Base-by-base conservation (phyloP, 2,888 invertebrate genomes). In the Clitarchus hookeri region DNA sequence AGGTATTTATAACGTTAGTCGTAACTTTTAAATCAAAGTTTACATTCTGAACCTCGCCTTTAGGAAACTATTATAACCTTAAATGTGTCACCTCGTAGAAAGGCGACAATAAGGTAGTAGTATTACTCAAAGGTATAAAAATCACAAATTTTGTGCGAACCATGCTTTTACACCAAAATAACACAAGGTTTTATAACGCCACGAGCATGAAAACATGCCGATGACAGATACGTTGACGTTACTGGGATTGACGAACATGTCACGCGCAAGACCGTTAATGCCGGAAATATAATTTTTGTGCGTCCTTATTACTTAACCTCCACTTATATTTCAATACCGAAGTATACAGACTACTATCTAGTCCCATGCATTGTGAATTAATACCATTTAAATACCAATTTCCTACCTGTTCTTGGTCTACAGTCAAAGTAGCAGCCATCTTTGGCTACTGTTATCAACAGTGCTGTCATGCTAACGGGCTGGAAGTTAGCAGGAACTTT, bases 341-440 rank as follows among this genome's bases (percentile, higher is more conserved):
- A 65, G n/a, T 23, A 19, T 23, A 65, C 65, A 23, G 16, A 65
- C 3, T 16, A 65, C 16, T n/a, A 65, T 11, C 65, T 65, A 65
- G 8, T n/a, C 11, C 23, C 65, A 23, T 65, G n/a, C 19, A n/a
- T 19, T 65, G n/a, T 23, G 11, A 11, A 65, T n/a, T n/a, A 65
- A 65, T 36, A 83, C 25, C 27, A 54, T 90, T 91, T 90, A 94
- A 95, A 95, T 91, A 82, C 54, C 53, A 79, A 8, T 48, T 84
- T 48, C 85, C 84, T 85, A 96, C 96, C 94, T 94, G 94, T 92
- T 96, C 95, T 91, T 96, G 95, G 92, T 96, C 95, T 91, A 94
- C 94, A 92, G 95, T 95, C 93, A 96, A 93, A 91, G 94, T 94
- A 93, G 95, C 94, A 93, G 95, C 95, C 95, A 94, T 94, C 90